Conservation (phyloP, 2,888 invertebrate species). For the Mesorhabditis belari region DNA sequence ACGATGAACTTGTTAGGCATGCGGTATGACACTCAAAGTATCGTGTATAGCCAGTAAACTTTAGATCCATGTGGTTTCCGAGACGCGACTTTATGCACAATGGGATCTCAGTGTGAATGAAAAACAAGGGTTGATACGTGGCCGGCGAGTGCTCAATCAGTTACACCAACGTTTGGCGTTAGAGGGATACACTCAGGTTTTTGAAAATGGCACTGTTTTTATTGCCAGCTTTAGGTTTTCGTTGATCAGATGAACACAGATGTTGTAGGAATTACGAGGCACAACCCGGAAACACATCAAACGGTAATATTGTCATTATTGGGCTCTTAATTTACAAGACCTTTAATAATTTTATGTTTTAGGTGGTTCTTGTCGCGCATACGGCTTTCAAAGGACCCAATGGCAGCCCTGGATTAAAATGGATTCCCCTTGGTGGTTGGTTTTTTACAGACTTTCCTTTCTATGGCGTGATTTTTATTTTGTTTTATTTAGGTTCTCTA, state of each 20-base stretch:
- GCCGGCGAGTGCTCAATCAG: constrained; percentile 74
- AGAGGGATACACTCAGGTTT: constrained; percentile 70
- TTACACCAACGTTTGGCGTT: constrained; percentile 74
- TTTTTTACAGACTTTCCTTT: constrained; percentile 60
- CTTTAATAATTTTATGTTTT: too few relatives aligned
- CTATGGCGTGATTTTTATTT: constrained; percentile 76
- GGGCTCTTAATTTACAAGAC: too few relatives aligned
- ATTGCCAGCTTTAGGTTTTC: constrained; percentile 45
- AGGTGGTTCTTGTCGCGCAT: constrained; percentile 81
- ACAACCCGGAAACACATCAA: constrained; percentile 76
- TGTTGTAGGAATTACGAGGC: constrained; percentile 87
- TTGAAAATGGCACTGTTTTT: neutral
- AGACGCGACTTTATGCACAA: constrained; percentile 73
- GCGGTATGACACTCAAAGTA: constrained; percentile 64
- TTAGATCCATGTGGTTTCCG: constrained; percentile 89
- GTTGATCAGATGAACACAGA: constrained; percentile 90
- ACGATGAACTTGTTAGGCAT: constrained; percentile 92
- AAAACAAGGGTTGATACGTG: constrained; percentile 70
- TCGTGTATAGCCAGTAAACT: constrained; percentile 25
- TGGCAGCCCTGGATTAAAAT: constrained; percentile 22
- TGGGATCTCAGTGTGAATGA: constrained; percentile 64
- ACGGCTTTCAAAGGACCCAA: constrained; percentile 67
- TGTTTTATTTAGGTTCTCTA: constrained; percentile 70
- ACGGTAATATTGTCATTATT: too few relatives aligned
- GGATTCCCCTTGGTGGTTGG: constrained; percentile 33